phyloP scores from a whole-genome alignment of 1,140 invertebrate genomes.

The Drosophila pandora region DNA sequence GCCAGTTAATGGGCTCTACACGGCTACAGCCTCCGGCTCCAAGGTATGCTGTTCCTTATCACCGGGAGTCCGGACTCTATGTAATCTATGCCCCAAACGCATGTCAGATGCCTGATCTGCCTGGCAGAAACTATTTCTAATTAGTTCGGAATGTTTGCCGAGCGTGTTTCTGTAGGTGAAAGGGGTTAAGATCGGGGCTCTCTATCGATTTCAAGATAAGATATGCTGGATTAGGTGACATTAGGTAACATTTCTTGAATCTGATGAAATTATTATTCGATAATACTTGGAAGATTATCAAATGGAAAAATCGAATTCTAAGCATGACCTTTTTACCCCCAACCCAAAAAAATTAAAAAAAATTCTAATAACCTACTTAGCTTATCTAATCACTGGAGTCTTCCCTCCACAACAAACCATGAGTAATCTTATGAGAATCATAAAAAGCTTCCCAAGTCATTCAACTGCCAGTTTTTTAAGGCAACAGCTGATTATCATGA shows the following conservation, averaged over 20 bases:
- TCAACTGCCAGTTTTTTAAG: constrained; percentile 29
- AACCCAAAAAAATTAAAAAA: constrained; percentile 8
- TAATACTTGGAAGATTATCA: constrained; percentile 9
- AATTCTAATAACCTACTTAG: constrained; percentile 23
- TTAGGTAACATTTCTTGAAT: neutral
- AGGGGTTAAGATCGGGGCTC: constrained; percentile 28
- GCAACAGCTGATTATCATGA: constrained; percentile 6
- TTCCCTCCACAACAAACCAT: constrained; percentile 31
- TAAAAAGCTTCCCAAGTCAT: constrained; percentile 38
- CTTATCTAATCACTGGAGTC: constrained; percentile 37
- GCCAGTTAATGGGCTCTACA: constrained; percentile 25
- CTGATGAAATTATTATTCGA: neutral
- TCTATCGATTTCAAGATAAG: constrained; percentile 33
- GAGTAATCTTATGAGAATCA: constrained; percentile 32
- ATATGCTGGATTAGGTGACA: constrained; percentile 5
- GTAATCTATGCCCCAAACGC: constrained; percentile 42
- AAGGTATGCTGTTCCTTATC: constrained; percentile 43
- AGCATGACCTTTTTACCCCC: constrained; percentile 28
- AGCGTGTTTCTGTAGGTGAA: constrained; percentile 37
- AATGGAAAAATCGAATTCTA: constrained; percentile 10
- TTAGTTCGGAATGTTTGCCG: constrained; percentile 47
- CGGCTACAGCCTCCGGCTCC: neutral
- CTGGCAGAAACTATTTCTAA: constrained; percentile 20
- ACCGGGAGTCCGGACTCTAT: constrained; percentile 9
- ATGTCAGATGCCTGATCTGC: constrained; percentile 36